A percentile compares a stretch with the other conserved stretches of the same genome.
Evolutionary conservation across 2,797 vertebrate species (phyloP).

Genomic region (Danio choprae): DNA sequence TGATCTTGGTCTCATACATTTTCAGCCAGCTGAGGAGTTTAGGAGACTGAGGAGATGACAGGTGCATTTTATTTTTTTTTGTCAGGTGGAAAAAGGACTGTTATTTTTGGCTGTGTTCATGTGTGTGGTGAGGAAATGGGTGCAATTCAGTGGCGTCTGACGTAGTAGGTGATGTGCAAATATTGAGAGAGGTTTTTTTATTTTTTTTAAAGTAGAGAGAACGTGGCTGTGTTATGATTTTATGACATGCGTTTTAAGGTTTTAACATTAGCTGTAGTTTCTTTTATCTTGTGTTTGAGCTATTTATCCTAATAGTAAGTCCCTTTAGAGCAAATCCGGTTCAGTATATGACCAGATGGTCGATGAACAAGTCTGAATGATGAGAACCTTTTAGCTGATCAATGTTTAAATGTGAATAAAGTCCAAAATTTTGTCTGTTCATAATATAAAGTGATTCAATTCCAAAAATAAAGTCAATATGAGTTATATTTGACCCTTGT

Average conservation of each 20-base stretch:
- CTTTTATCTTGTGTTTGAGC: background rate
- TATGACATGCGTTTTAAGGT: background rate
- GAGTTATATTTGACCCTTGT: no score
- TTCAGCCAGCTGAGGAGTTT: constrained; percentile 33
- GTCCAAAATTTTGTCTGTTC: no score
- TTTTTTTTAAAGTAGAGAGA: background rate
- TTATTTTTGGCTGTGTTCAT: background rate
- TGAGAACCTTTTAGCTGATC: no score
- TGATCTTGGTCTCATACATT: background rate
- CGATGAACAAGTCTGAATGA: background rate
- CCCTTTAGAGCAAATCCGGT: background rate
- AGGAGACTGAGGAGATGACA: constrained; percentile 33
- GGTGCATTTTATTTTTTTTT: constrained; percentile 33
- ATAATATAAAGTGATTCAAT: no score
- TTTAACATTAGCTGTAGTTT: background rate
- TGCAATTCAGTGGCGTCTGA: background rate
- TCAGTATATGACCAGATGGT: background rate
- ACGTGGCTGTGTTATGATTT: background rate
- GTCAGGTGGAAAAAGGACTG: constrained; percentile 32
- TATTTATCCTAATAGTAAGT: background rate
- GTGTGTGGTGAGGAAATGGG: background rate
- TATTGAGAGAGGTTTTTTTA: background rate
- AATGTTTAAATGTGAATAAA: no score
- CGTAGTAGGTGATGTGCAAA: background rate
- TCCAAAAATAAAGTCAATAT: no score